A percentile compares a stretch with the other conserved stretches of the same genome.
Evolutionary conservation across 2,113 vertebrate genomes (phyloP).

Genomic region (Myotis lucifugus): DNA sequence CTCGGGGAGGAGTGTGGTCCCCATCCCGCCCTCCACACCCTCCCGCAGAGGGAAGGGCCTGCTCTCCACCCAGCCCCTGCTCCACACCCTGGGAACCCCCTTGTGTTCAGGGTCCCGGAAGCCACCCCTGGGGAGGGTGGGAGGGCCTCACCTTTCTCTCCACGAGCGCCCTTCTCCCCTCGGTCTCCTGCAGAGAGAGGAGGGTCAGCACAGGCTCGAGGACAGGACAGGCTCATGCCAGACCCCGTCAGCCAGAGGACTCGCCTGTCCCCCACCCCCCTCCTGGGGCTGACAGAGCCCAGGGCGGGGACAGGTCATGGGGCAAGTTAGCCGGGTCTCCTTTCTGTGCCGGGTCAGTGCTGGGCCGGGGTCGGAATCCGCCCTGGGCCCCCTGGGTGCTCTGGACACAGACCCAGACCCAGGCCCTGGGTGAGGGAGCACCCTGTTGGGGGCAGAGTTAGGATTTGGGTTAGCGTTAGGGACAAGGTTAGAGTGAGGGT

Average conservation of each 20-base stretch:
- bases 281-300: too few relatives aligned
- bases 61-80: background rate
- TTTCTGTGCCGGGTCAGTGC: too few relatives aligned
- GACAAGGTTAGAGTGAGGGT: too few relatives aligned
- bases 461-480: too few relatives aligned
- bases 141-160: slow-evolving; percentile 31
- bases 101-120: background rate
- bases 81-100: background rate
- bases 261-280: background rate
- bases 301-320: too few relatives aligned
- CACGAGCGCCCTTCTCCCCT: background rate
- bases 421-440: background rate
- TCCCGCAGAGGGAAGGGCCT: background rate
- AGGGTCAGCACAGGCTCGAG: background rate
- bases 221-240: background rate
- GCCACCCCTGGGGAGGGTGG: accelerated
- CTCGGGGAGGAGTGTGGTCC: background rate
- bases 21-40: background rate
- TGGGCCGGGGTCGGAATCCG: too few relatives aligned
- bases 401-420: background rate
- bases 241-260: background rate
- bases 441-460: too few relatives aligned
- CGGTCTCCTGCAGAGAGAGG: background rate
- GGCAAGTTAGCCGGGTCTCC: too few relatives aligned
- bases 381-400: too few relatives aligned